Conservation (phyloP, 2,797 vertebrate genomes). For the Alosa sapidissima region DNA sequence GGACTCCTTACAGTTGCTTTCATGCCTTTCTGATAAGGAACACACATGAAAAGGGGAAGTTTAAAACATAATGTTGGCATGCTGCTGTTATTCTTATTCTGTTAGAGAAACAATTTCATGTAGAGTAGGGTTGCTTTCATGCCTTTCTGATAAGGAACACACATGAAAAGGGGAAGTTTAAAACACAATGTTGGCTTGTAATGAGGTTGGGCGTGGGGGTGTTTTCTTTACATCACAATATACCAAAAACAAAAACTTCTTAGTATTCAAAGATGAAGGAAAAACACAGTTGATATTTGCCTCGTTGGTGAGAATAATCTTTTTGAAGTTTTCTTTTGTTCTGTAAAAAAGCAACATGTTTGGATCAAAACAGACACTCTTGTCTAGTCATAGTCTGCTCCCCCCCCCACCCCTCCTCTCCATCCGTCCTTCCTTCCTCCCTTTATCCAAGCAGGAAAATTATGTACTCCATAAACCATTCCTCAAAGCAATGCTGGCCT, state of each 20-base stretch:
- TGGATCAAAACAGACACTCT: constrained; percentile 11
- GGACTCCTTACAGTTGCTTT: too few relatives aligned
- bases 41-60: background rate
- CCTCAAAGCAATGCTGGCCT: constrained; percentile 4
- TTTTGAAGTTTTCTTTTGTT: constrained; percentile 1
- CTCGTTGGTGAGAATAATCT: background rate
- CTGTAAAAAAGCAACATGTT: background rate
- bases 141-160: background rate
- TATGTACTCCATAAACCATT: constrained; percentile 30
- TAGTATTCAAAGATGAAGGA: constrained; percentile 8
- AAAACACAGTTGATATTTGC: background rate
- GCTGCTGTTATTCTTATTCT: background rate
- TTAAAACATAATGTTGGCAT: too few relatives aligned
- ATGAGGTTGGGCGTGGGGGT: background rate
- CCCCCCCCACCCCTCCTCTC: constrained; percentile 24
- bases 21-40: background rate
- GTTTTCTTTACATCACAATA: background rate
- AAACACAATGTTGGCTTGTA: background rate
- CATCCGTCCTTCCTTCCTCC: constrained; percentile 2
- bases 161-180: background rate
- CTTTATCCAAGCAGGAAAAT: constrained; percentile 19
- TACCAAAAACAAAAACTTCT: background rate
- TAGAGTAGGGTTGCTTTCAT: background rate
- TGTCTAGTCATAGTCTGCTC: constrained; percentile 18
- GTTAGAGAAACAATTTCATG: background rate